Conservation (phyloP, 2,797 vertebrate genomes). For the Loris lydekkerianus region DNA sequence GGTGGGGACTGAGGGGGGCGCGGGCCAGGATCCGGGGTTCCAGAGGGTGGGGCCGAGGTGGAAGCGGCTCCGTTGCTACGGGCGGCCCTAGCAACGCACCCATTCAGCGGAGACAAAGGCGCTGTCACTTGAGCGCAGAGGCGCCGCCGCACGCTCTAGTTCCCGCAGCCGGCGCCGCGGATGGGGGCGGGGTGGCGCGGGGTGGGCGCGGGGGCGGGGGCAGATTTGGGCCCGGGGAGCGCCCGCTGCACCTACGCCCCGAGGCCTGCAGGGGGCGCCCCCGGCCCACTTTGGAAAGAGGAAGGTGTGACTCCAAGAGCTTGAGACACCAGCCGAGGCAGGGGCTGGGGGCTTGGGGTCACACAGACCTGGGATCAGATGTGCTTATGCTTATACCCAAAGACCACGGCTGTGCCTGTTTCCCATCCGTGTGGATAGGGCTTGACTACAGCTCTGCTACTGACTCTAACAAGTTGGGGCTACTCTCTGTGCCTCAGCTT, state of each 20-base stretch:
- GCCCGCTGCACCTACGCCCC: too few species aligned
- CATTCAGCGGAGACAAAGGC: constrained; percentile 83
- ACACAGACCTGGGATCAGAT: not conserved
- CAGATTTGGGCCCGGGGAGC: accelerated
- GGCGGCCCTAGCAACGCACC: constrained; percentile 82
- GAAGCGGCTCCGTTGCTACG: constrained; percentile 79
- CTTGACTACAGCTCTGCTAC: not conserved
- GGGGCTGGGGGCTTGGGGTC: not conserved
- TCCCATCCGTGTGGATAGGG: not conserved
- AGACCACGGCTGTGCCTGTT: not conserved
- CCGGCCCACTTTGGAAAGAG: constrained; percentile 9
- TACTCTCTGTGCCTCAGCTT: not conserved
- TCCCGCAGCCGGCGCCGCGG: constrained; percentile 30
- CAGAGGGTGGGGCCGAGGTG: constrained; percentile 53
- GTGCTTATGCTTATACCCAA: not conserved
- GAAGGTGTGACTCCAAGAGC: not conserved
- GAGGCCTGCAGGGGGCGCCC: constrained; percentile 63
- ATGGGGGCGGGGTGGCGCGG: not conserved
- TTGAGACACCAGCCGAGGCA: not conserved
- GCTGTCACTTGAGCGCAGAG: constrained; percentile 74
- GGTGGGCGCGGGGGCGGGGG: too few species aligned
- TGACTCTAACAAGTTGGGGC: not conserved
- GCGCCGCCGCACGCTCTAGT: constrained; percentile 43
- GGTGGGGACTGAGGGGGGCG: not conserved
- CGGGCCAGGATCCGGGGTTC: not conserved